Conservation (phyloP, 2,797 vertebrate genomes). For the Phoxinus dragarum region DNA sequence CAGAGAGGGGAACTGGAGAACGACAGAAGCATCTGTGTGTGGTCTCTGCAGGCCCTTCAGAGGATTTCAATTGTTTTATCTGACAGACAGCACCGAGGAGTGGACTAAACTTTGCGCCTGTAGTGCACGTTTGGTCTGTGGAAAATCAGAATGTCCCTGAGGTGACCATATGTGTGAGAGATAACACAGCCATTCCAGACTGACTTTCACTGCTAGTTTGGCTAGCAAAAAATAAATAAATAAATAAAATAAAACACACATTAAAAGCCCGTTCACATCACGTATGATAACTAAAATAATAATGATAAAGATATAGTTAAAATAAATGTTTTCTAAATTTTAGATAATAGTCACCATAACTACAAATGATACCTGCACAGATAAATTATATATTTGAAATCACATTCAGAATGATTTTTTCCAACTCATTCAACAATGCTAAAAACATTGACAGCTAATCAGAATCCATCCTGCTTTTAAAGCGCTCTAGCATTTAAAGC, state of each 20-base stretch:
- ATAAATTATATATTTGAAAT: background rate
- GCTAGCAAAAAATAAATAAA: background rate
- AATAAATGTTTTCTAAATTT: too few relatives aligned
- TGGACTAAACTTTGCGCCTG: conserved; percentile 77
- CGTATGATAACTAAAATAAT: too few relatives aligned
- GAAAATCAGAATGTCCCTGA: conserved; percentile 82
- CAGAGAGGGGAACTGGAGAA: conserved; percentile 58
- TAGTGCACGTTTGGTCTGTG: conserved; percentile 76
- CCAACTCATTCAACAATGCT: background rate
- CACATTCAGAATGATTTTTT: background rate
- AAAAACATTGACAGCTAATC: background rate
- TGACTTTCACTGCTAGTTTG: conserved; percentile 55
- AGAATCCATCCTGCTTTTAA: background rate
- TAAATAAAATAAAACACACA: too few relatives aligned
- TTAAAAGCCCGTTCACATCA: too few relatives aligned
- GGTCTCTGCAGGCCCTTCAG: conserved; percentile 41
- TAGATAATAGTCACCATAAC: background rate
- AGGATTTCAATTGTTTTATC: conserved; percentile 79
- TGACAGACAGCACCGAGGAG: conserved; percentile 71
- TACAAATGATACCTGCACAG: background rate
- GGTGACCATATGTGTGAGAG: conserved; percentile 77
- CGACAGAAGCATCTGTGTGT: conserved; percentile 44
- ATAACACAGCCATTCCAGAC: conserved; percentile 72
- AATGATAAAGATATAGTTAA: too few relatives aligned
- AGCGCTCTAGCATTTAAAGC: background rate